These are phyloP conservation scores for Acestrorhynchus altus DNA, from an alignment of 2,797 vertebrate genomes.

Conservation along the genomic window DNA sequence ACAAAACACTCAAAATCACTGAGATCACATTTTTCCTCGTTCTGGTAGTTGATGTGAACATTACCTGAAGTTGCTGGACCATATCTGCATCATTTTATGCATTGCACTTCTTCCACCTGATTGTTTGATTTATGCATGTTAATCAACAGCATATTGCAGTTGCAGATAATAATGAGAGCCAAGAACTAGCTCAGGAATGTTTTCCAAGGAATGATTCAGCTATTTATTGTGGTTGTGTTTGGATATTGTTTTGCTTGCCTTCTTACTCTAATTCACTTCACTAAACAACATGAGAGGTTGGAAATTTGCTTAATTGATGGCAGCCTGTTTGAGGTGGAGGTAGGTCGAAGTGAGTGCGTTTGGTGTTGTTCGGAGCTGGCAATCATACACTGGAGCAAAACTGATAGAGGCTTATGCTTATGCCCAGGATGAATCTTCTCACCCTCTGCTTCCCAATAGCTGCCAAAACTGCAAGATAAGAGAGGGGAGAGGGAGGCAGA, in stretches of 20 bases:
- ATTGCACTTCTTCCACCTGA: too few relatives aligned
- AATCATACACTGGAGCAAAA: slow-evolving; percentile 28
- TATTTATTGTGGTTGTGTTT: neutral
- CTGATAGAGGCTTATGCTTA: slow-evolving; percentile 19
- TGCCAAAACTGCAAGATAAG: slow-evolving; percentile 32
- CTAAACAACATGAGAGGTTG: slow-evolving; percentile 10
- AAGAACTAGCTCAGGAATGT: too few relatives aligned
- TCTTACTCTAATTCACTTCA: neutral
- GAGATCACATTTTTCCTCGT: too few relatives aligned
- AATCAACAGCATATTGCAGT: too few relatives aligned
- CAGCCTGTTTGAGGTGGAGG: neutral
- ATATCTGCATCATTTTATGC: too few relatives aligned
- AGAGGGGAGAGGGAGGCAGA: slow-evolving; percentile 9
- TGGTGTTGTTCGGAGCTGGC: slow-evolving; percentile 5
- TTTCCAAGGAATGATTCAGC: neutral
- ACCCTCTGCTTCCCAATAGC: slow-evolving; percentile 17
- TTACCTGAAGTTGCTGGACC: too few relatives aligned
- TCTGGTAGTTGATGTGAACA: too few relatives aligned
- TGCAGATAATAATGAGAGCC: too few relatives aligned
- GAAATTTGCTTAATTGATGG: slow-evolving; percentile 18
- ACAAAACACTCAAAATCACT: too few relatives aligned
- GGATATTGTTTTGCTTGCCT: neutral
- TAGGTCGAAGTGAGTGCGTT: neutral
- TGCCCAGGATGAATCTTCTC: slow-evolving; percentile 21
- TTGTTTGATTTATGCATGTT: neutral